Percentiles rank a stretch among this genome's conserved stretches.
These are phyloP conservation scores for Aethina tumida DNA, from an alignment of 1,140 invertebrate species.

Conservation along the genomic window DNA sequence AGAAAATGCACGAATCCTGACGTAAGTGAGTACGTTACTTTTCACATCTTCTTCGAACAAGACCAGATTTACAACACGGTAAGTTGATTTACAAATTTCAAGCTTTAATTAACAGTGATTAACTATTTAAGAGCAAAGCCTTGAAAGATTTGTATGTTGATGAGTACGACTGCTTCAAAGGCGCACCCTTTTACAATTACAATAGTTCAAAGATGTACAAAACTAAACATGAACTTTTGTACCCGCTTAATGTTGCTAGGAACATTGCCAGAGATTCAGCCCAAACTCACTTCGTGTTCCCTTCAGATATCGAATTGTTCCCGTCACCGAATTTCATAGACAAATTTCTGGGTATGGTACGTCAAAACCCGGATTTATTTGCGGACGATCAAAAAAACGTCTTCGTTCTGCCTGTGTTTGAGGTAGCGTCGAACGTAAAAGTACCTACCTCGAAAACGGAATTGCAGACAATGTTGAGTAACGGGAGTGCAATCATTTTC, in stretches of 20 bases:
- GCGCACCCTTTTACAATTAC: no score
- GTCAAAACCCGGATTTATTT: conserved; percentile 51
- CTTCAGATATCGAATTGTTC: conserved; percentile 75
- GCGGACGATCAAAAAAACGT: conserved; percentile 54
- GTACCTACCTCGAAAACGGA: conserved; percentile 62
- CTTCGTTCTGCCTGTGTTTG: conserved; percentile 69
- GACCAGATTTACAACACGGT: conserved; percentile 64
- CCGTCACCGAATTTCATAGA: conserved; percentile 61
- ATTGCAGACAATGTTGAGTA: conserved; percentile 58
- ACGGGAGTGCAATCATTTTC: conserved; percentile 73
- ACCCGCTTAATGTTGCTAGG: conserved; percentile 62
- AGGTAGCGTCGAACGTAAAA: conserved; percentile 54
- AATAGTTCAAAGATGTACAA: no score
- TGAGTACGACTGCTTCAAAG: no score
- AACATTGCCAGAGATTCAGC: conserved; percentile 70
- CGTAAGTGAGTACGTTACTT: conserved; percentile 60
- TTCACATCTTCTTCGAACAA: conserved; percentile 70
- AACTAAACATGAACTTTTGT: no score
- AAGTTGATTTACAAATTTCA: conserved; percentile 26
- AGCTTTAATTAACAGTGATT: no score
- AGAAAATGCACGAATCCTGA: conserved; percentile 51
- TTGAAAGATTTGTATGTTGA: no score
- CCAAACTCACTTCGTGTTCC: conserved; percentile 66
- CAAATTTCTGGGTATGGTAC: conserved; percentile 68
- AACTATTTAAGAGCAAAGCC: no score